phyloP scores from a whole-genome alignment of 2,113 vertebrate species.

The Stictonetta naevosa region DNA sequence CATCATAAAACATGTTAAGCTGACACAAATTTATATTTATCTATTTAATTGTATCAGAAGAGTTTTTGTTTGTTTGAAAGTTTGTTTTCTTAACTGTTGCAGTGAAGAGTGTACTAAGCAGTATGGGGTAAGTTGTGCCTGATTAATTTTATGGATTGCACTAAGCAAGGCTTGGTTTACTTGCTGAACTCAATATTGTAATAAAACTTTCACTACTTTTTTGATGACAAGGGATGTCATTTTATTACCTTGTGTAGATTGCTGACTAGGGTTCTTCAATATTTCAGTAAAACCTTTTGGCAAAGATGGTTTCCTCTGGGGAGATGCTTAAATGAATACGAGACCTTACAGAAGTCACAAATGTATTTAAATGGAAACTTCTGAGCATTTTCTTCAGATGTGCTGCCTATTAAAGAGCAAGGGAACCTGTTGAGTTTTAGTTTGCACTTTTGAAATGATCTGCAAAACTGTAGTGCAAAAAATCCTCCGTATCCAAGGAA shows the following conservation, averaged over 20 bases:
- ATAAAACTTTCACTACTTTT: not conserved
- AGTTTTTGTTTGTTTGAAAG: not conserved
- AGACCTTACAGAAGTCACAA: not conserved
- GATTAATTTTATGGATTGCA: not conserved
- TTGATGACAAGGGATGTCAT: not conserved
- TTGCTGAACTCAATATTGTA: not conserved
- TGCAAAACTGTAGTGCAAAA: not conserved
- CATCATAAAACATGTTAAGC: not conserved
- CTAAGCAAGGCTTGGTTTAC: not conserved
- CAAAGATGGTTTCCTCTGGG: not conserved
- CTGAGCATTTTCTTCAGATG: not conserved
- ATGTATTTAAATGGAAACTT: not conserved
- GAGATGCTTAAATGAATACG: not conserved
- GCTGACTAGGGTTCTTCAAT: not conserved
- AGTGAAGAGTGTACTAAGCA: not conserved
- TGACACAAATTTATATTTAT: not conserved
- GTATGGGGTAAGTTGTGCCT: not conserved
- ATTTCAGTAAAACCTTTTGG: not conserved
- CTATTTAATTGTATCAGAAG: not conserved
- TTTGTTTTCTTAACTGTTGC: not conserved
- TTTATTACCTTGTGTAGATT: not conserved
- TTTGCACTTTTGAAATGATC: not conserved
- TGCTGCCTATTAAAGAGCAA: not conserved
- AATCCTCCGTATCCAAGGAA: not conserved
- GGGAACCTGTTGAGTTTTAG: accelerated